A percentile compares a stretch with the other conserved stretches of the same genome.
Evolutionary conservation across 2,797 vertebrate species (phyloP).

Genomic region (Aplochiton taeniatus): DNA sequence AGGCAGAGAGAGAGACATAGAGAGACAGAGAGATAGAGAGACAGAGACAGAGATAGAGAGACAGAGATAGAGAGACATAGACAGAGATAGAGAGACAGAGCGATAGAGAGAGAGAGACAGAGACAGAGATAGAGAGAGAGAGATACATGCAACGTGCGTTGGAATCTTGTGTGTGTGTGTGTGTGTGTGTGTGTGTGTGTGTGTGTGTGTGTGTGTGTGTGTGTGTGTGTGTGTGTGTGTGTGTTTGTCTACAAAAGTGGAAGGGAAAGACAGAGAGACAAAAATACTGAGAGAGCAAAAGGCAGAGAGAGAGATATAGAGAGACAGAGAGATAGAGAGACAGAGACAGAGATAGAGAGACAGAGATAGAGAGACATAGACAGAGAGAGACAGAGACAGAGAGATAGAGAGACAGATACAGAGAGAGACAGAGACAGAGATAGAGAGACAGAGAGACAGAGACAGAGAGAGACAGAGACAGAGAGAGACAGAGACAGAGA

Average conservation of each 20-base stretch:
- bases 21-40: constrained; percentile 8
- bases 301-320: constrained; percentile 12
- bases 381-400: neutral
- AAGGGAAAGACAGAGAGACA: neutral
- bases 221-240: neutral
- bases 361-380: neutral
- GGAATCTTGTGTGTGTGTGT: too few species aligned
- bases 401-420: neutral
- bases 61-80: neutral
- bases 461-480: constrained; percentile 9
- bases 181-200: too few species aligned
- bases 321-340: constrained; percentile 8
- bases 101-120: too few species aligned
- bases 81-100: too few species aligned
- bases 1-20: constrained; percentile 13
- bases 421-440: neutral
- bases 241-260: neutral
- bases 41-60: neutral
- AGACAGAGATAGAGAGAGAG: too few species aligned
- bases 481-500: constrained; percentile 12
- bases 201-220: too few species aligned
- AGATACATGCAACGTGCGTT: too few species aligned
- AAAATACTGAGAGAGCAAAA: neutral
- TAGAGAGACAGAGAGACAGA: neutral
- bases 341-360: neutral